phyloP scores from a whole-genome alignment of 2,888 invertebrate species.

The Eulithis prunata region DNA sequence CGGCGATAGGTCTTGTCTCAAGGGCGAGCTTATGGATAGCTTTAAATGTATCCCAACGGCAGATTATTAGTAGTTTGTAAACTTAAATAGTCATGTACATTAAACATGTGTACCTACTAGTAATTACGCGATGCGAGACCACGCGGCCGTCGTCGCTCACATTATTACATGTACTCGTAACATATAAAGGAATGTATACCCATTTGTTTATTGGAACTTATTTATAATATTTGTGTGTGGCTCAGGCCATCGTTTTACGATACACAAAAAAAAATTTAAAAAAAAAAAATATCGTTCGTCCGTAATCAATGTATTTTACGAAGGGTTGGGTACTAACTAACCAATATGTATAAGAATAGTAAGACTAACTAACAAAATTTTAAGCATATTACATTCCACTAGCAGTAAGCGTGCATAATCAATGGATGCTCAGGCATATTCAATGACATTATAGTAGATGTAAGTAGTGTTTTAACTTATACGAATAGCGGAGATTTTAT shows the following conservation, averaged over 20 bases:
- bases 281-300: conserved; percentile 31
- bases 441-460: conserved; percentile 47
- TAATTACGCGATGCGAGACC: neutral
- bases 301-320: conserved; percentile 38
- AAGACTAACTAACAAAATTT: conserved; percentile 69
- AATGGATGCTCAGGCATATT: conserved; percentile 48
- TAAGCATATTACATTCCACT: conserved; percentile 74
- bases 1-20: conserved; percentile 8
- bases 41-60: conserved; percentile 78
- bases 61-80: conserved; percentile 18
- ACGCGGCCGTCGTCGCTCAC: neutral
- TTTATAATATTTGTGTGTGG: conserved; percentile 23
- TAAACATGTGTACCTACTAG: conserved; percentile 7
- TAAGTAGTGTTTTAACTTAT: conserved; percentile 43
- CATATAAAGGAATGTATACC: conserved; percentile 24
- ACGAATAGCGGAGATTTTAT: conserved; percentile 69
- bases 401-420: conserved; percentile 73
- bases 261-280: conserved; percentile 21
- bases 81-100: conserved; percentile 23
- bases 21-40: conserved; percentile 50
- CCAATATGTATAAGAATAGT: conserved; percentile 59
- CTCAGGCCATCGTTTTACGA: conserved; percentile 12
- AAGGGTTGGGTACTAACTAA: conserved; percentile 82
- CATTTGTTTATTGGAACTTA: conserved; percentile 29
- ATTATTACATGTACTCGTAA: neutral